Evolutionary conservation across 23 tunicate genomes (phyloP), one percentile per base, ranked within the genome.

Genomic region (Halocynthia aurantium): DNA sequence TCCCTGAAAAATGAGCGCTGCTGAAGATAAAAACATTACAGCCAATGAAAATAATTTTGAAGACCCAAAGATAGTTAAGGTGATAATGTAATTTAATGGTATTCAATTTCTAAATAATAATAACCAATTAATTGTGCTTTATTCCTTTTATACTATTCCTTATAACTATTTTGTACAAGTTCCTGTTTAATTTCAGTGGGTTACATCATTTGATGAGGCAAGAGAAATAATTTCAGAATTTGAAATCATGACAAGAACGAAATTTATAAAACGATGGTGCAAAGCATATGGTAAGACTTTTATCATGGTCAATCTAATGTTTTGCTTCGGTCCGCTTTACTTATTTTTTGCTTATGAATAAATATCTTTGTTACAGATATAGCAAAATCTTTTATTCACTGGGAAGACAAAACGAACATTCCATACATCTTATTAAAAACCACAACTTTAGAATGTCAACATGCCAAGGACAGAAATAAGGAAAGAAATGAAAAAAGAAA

Each of bases 401-500:
- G 77, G 77, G 77, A 73, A 0, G 15, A 22, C 19, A 8, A n/a
- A 8, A 73, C 77, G 50, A 53, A 51, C 15, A 40, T 73, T 15
- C 77, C 77, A 0, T 52, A 73, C 40, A 52, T 73, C 0, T 8
- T 73, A 17, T 10, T 73, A 10, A 53, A 62, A 15, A 73, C 53
- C 9, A 51, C 55, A 7, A 73, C 54, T 10, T 21, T 73, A 62
- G 77, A 73, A 73, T 73, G 77, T 40, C 77, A 73, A 73, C 77
- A 73, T 54, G 77, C 77, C 0, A 73, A 73, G 22, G 77, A 73
- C 54, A 53, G 77, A 17, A 73, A 73, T 21, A 73, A 73, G 63
- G 19, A 52, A 73, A 17, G 44, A 31, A 31, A 31, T 31, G 44
- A 31, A 31, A 31, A 31, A 31, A 31, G 44, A 31, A 31, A 31